phyloP scores from a whole-genome alignment of 2,888 invertebrate genomes.

The Sinodicranocentrus sp. region DNA sequence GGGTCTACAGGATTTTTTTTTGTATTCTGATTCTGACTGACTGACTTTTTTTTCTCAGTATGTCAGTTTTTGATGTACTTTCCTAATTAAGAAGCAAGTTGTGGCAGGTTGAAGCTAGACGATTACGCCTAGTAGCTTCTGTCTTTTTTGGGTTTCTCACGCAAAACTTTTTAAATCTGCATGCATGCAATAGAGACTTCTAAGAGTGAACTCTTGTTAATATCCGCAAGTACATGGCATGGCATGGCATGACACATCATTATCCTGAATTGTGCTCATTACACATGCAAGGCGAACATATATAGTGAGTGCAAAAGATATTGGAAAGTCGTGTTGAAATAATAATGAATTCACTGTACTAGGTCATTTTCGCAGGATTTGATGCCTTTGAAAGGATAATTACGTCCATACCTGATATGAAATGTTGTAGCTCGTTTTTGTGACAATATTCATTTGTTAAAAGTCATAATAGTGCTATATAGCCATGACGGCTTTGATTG shows the following conservation, averaged over 20 bases:
- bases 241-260: conserved; percentile 6
- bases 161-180: too few species aligned
- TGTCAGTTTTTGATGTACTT: conserved; percentile 15
- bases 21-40: not conserved
- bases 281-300: not conserved
- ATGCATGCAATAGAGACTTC: too few species aligned
- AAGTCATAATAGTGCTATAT: too few species aligned
- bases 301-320: not conserved
- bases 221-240: not conserved
- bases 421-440: too few species aligned
- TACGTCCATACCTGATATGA: too few species aligned
- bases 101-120: conserved; percentile 46
- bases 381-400: not conserved
- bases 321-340: not conserved
- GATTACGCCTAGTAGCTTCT: not conserved
- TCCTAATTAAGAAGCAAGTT: conserved; percentile 32
- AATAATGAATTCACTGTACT: not conserved
- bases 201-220: not conserved
- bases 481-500: too few species aligned
- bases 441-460: too few species aligned
- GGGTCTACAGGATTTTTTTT: conserved; percentile 14
- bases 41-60: not conserved
- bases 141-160: not conserved
- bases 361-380: not conserved
- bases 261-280: not conserved